These are phyloP conservation scores for Pachypanchax playfairii DNA, from an alignment of 2,113 vertebrate genomes.

Conservation along the genomic window DNA sequence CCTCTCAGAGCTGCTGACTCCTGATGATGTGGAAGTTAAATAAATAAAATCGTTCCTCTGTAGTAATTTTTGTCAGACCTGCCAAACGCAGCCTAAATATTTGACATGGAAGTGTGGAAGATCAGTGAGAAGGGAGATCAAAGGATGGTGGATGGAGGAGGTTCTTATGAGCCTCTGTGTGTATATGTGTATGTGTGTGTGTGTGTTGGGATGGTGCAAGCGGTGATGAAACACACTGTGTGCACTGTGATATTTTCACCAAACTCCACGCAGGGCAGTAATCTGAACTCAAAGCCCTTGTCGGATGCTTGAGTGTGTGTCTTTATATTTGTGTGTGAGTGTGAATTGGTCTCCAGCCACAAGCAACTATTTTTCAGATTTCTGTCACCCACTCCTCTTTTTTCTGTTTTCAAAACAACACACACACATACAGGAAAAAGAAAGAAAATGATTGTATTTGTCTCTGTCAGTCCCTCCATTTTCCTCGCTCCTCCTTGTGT, in stretches of 20 bases:
- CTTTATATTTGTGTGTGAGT: constrained; percentile 9
- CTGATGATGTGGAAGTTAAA: constrained; percentile 69
- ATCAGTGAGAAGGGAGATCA: constrained; percentile 78
- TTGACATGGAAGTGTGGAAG: constrained; percentile 77
- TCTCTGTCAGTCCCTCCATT: constrained; percentile 83
- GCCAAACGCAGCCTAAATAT: constrained; percentile 81
- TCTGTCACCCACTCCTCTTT: constrained; percentile 61
- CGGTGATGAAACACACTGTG: constrained; percentile 73
- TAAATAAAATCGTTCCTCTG: constrained; percentile 74
- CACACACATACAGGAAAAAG: constrained; percentile 47
- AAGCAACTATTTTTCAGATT: constrained; percentile 66
- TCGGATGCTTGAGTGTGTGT: constrained; percentile 9
- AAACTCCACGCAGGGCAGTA: constrained; percentile 65
- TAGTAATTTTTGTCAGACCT: constrained; percentile 75
- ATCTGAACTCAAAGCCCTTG: constrained; percentile 60
- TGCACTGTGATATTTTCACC: constrained; percentile 69
- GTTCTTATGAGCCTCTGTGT: constrained; percentile 16
- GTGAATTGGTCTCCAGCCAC: constrained; percentile 45
- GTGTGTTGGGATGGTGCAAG: constrained; percentile 44
- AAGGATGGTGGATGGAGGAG: constrained; percentile 45
- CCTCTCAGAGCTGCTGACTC: constrained; percentile 39
- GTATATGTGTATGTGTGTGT: constrained; percentile 7
- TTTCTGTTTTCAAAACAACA: constrained; percentile 55
- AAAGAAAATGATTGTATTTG: constrained; percentile 79
- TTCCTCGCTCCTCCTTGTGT: constrained; percentile 76